These are phyloP conservation scores for Biston betularia DNA, from an alignment of 2,888 invertebrate genomes.

Conservation along the genomic window DNA sequence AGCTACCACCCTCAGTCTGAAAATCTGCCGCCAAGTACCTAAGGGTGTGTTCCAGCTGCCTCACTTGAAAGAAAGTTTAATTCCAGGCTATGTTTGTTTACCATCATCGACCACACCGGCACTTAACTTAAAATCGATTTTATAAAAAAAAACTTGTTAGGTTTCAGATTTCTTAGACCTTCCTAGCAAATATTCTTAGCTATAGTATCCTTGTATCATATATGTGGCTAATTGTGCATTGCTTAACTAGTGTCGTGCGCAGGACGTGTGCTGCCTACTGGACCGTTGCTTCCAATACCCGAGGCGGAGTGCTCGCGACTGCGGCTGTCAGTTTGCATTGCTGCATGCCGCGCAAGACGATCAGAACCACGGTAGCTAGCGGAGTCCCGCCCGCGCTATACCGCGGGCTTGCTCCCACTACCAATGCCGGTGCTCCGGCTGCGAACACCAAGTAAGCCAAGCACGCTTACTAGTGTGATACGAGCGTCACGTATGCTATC, in stretches of 20 bases:
- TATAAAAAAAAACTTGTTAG: too few relatives aligned
- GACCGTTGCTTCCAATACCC: constrained; percentile 96
- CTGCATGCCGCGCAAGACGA: constrained; percentile 93
- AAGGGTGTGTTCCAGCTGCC: too few relatives aligned
- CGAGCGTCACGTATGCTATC: constrained; percentile 57
- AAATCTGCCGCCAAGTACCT: too few relatives aligned
- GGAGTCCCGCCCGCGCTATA: constrained; percentile 79
- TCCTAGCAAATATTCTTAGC: background rate
- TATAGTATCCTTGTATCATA: background rate
- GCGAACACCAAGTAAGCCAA: constrained; percentile 84
- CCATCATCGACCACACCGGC: too few relatives aligned
- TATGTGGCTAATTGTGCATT: constrained; percentile 53
- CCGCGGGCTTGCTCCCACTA: constrained; percentile 82
- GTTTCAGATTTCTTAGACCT: background rate
- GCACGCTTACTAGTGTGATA: constrained; percentile 76
- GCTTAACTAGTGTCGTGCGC: constrained; percentile 83
- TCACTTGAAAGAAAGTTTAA: too few relatives aligned
- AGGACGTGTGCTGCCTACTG: constrained; percentile 95
- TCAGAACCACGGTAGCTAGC: constrained; percentile 85
- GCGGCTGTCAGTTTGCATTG: constrained; percentile 96
- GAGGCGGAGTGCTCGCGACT: constrained; percentile 92
- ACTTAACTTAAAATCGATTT: too few relatives aligned
- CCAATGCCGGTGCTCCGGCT: constrained; percentile 81
- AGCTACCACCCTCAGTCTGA: too few relatives aligned
- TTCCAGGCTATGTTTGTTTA: too few relatives aligned